phyloP scores from a whole-genome alignment of 2,113 vertebrate genomes.

The Salvelinus alpinus region DNA sequence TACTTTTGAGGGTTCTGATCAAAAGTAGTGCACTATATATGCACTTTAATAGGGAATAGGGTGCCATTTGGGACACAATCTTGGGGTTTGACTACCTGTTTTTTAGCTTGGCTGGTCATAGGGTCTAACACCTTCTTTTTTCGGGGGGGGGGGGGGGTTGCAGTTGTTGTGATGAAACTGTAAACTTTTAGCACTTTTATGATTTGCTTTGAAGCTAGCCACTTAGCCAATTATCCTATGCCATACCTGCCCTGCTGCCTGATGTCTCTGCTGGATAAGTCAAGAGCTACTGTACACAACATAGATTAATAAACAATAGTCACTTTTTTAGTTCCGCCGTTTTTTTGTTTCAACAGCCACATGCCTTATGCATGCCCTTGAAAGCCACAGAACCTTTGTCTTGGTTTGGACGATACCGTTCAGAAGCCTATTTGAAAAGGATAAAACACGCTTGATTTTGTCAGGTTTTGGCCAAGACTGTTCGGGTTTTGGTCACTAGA shows the following conservation, averaged over 20 bases:
- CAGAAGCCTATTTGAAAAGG: background rate
- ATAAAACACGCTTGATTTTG: background rate
- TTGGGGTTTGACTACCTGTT: constrained; percentile 31
- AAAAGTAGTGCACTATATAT: too few species aligned
- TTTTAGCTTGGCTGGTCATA: constrained; percentile 26
- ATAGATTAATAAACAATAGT: background rate
- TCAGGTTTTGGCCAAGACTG: too few species aligned
- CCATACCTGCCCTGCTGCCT: too few species aligned
- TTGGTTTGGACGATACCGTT: background rate
- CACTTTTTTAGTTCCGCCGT: accelerated
- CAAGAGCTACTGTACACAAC: background rate
- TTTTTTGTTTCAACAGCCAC: background rate
- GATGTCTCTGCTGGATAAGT: too few species aligned
- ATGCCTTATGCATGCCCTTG: too few species aligned
- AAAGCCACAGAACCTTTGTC: background rate
- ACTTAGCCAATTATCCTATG: too few species aligned
- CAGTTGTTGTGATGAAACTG: background rate
- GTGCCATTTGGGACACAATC: too few species aligned
- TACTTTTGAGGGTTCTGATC: too few species aligned
- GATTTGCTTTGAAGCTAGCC: background rate
- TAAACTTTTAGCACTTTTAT: constrained; percentile 16
- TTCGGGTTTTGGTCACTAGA: too few species aligned
- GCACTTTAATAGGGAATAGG: too few species aligned
- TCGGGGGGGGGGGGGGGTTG: constrained; percentile 4
- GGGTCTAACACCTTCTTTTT: constrained; percentile 24